phyloP scores from a whole-genome alignment of 2,888 invertebrate species.

The Scaptomyza caliginosa region DNA sequence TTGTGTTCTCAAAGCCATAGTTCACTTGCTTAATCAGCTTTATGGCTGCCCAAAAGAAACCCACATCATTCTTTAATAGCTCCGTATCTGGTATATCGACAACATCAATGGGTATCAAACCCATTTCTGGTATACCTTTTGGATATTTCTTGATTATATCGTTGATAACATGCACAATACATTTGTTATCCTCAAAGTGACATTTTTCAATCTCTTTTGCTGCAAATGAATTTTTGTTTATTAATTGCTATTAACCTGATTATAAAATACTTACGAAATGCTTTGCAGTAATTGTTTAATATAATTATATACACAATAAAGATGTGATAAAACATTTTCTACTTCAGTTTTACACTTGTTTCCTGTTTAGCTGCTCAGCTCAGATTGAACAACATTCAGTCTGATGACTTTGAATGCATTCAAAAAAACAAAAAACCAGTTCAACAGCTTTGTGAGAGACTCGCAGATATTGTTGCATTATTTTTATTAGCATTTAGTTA shows the following conservation, averaged over 20 bases:
- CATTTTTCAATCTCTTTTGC: conserved; percentile 49
- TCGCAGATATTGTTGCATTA: background rate
- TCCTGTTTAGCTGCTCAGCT: background rate
- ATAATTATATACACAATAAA: background rate
- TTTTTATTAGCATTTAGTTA: background rate
- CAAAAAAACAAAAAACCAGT: too few relatives aligned
- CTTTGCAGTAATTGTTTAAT: background rate
- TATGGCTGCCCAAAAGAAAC: conserved; percentile 15
- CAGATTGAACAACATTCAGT: background rate
- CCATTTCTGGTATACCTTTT: conserved; percentile 46
- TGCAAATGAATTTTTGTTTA: background rate
- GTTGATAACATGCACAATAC: conserved; percentile 43
- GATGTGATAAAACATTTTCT: background rate
- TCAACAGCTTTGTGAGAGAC: conserved; percentile 1
- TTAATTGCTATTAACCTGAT: too few relatives aligned
- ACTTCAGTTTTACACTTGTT: background rate
- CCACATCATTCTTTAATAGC: conserved; percentile 4
- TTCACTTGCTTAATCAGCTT: conserved; percentile 40
- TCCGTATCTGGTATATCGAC: conserved; percentile 32
- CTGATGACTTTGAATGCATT: background rate
- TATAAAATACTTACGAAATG: conserved; percentile 12
- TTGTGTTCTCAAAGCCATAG: conserved; percentile 61
- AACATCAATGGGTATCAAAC: conserved; percentile 48
- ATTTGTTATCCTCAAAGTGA: conserved; percentile 41
- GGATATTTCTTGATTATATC: conserved; percentile 37